These are phyloP conservation scores for Bombylius discolor DNA, from an alignment of 2,888 invertebrate species.

Conservation along the genomic window DNA sequence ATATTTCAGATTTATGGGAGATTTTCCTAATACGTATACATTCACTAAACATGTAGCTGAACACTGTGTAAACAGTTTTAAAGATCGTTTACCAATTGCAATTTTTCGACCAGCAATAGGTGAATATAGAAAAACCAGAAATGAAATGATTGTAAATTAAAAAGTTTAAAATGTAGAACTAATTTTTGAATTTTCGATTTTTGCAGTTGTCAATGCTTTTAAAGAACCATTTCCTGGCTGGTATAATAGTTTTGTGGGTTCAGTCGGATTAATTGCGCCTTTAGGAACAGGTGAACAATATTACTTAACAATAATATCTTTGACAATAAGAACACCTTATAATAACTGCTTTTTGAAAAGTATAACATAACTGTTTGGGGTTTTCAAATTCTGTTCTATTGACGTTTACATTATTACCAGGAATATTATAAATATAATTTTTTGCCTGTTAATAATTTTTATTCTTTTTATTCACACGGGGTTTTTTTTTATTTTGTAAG, in stretches of 20 bases:
- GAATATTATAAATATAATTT: too few species aligned
- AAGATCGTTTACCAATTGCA: slow-evolving; percentile 48
- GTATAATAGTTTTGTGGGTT: slow-evolving; percentile 80
- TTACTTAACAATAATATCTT: background rate
- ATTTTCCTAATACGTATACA: slow-evolving; percentile 73
- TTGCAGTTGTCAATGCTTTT: slow-evolving; percentile 45
- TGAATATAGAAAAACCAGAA: background rate
- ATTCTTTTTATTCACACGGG: too few species aligned
- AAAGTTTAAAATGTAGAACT: too few species aligned
- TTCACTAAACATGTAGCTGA: slow-evolving; percentile 76
- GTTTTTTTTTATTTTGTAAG: too few species aligned
- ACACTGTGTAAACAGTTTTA: slow-evolving; percentile 51
- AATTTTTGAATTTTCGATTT: background rate
- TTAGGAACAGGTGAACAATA: slow-evolving; percentile 43
- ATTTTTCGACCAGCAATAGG: slow-evolving; percentile 77
- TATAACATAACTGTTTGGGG: too few species aligned
- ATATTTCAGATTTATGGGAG: slow-evolving; percentile 38
- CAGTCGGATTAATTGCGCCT: slow-evolving; percentile 53
- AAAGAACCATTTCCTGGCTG: slow-evolving; percentile 54
- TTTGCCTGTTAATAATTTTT: too few species aligned
- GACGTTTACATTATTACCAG: too few species aligned
- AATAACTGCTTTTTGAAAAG: too few species aligned
- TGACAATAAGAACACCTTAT: too few species aligned
- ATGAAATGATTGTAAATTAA: background rate
- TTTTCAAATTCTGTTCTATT: too few species aligned